Evolutionary conservation across 2,888 invertebrate species (phyloP).

Genomic region (Drosophila phalerata): DNA sequence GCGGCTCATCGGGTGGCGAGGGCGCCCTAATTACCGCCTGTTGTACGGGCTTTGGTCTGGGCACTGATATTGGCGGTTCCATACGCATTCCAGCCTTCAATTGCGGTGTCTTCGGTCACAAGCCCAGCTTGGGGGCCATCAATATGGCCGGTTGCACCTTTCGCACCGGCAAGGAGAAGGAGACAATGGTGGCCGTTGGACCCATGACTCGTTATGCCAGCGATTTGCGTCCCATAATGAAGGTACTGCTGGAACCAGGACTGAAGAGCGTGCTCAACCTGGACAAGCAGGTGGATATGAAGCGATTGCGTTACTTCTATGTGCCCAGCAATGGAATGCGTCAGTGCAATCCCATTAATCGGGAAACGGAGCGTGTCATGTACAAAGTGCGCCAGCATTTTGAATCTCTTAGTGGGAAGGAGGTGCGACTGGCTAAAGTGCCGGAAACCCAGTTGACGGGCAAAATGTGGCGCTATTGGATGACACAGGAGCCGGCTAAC

Average conservation of each 20-base stretch:
- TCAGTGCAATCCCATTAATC: constrained; percentile 89
- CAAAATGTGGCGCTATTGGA: constrained; percentile 91
- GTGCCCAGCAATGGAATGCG: constrained; percentile 91
- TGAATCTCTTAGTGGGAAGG: constrained; percentile 79
- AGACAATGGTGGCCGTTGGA: constrained; percentile 93
- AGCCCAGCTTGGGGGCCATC: constrained; percentile 88
- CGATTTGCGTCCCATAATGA: constrained; percentile 93
- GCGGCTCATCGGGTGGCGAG: constrained; percentile 97
- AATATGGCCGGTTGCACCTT: constrained; percentile 89
- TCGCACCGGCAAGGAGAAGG: constrained; percentile 89
- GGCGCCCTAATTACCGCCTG: constrained; percentile 91
- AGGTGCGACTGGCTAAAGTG: constrained; percentile 76
- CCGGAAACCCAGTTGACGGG: constrained; percentile 86
- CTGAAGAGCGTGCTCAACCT: constrained; percentile 87
- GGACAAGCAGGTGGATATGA: constrained; percentile 88
- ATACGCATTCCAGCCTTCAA: constrained; percentile 95
- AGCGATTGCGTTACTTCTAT: constrained; percentile 91
- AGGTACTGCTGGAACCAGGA: constrained; percentile 86
- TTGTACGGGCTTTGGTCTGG: constrained; percentile 93
- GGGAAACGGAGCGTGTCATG: constrained; percentile 89
- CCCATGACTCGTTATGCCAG: constrained; percentile 92
- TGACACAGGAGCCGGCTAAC: constrained; percentile 89
- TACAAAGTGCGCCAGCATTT: constrained; percentile 86
- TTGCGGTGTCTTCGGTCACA: constrained; percentile 94
- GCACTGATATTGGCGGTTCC: constrained; percentile 98